These are phyloP conservation scores for Megathymus violae DNA, from an alignment of 1,140 invertebrate species.

Conservation along the genomic window DNA sequence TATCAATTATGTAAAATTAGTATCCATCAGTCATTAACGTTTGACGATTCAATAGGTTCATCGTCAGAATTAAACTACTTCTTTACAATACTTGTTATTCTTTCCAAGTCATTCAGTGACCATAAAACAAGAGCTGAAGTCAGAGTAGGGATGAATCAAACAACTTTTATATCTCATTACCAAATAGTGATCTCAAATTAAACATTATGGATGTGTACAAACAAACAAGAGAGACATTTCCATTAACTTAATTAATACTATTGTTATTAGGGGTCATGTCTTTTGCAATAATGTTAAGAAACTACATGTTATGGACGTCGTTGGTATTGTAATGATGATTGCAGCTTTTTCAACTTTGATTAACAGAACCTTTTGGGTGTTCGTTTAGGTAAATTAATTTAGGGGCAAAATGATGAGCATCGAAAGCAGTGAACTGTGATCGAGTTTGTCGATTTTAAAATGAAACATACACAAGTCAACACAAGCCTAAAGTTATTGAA, in stretches of 20 bases:
- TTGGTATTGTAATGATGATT: conserved; percentile 21
- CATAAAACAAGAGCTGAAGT: neutral
- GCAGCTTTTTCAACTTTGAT: conserved; percentile 29
- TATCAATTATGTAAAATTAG: too few species aligned
- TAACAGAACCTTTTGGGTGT: conserved; percentile 13
- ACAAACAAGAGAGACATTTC: conserved; percentile 22
- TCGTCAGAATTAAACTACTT: too few species aligned
- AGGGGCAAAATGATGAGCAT: too few species aligned
- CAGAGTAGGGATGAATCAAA: conserved; percentile 16
- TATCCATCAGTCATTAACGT: too few species aligned
- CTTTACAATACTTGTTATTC: too few species aligned
- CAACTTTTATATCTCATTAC: conserved; percentile 13
- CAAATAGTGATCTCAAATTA: conserved; percentile 5
- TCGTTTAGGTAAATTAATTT: conserved; percentile 12
- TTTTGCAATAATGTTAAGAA: conserved; percentile 16
- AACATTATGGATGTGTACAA: conserved; percentile 16
- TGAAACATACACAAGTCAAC: too few species aligned
- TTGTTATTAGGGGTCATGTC: conserved; percentile 14
- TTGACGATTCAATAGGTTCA: too few species aligned
- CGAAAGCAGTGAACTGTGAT: too few species aligned
- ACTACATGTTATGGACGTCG: conserved; percentile 24
- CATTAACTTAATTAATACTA: conserved; percentile 31
- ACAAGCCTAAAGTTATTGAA: too few species aligned
- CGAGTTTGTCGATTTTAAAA: too few species aligned
- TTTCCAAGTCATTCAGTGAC: too few species aligned